Evolutionary conservation across 2,113 vertebrate species (phyloP).

Genomic region (Struthidea cinerea): DNA sequence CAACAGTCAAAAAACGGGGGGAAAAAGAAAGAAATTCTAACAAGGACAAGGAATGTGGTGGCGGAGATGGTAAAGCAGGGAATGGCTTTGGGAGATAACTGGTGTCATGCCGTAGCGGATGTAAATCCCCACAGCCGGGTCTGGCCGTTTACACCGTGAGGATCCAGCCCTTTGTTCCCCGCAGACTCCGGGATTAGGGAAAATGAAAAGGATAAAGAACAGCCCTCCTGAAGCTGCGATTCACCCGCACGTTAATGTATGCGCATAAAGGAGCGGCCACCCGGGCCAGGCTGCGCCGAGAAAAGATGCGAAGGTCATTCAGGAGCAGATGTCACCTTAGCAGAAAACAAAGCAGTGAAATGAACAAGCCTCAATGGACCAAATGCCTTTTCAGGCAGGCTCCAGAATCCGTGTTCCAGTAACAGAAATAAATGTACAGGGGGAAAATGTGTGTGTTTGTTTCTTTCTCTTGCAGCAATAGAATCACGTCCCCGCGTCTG

Average conservation of each 20-base stretch:
- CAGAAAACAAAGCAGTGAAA: constrained; percentile 65
- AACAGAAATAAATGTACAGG: constrained; percentile 42
- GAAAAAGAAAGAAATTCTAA: not conserved
- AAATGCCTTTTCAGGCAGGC: constrained; percentile 59
- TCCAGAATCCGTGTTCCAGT: constrained; percentile 48
- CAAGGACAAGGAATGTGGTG: not conserved
- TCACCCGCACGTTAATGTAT: constrained; percentile 60
- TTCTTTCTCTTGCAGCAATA: constrained; percentile 6
- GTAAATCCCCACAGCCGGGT: constrained; percentile 4
- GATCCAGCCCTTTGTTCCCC: constrained; percentile 54
- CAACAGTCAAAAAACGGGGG: not conserved
- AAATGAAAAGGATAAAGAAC: constrained; percentile 57
- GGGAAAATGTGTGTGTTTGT: constrained; percentile 25
- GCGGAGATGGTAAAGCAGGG: not conserved
- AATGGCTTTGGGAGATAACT: constrained; percentile 42
- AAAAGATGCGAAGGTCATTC: constrained; percentile 68
- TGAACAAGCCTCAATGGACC: constrained; percentile 66
- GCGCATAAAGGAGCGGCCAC: constrained; percentile 61
- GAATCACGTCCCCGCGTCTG: constrained; percentile 4
- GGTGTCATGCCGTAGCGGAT: not conserved
- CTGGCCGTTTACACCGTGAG: constrained; percentile 16
- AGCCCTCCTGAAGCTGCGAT: constrained; percentile 57
- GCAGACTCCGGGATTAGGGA: constrained; percentile 31
- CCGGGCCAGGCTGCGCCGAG: constrained; percentile 42
- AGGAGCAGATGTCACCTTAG: constrained; percentile 72